These are phyloP conservation scores for Chaetodon trifasciatus DNA, from an alignment of 2,797 vertebrate species.

Conservation along the genomic window DNA sequence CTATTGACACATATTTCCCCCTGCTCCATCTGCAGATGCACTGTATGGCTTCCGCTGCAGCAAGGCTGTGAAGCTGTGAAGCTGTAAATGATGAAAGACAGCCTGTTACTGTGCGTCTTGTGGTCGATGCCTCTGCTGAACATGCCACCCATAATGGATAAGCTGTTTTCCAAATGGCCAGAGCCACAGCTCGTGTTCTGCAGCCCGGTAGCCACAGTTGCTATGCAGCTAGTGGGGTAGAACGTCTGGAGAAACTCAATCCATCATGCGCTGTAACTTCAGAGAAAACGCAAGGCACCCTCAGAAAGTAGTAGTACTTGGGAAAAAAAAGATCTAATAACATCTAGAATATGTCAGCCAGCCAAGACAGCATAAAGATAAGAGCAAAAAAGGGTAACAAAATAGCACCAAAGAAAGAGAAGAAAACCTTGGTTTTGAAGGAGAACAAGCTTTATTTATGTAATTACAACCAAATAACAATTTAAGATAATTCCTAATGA, in stretches of 20 bases:
- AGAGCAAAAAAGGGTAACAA: conserved; percentile 1
- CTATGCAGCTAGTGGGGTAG: conserved; percentile 46
- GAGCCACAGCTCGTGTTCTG: conserved; percentile 62
- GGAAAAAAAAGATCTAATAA: conserved; percentile 31
- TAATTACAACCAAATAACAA: conserved; percentile 3
- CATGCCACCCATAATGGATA: conserved; percentile 74
- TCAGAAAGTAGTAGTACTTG: conserved; percentile 4
- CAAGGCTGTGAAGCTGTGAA: conserved; percentile 29
- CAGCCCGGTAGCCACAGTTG: conserved; percentile 55
- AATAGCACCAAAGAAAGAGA: conserved; percentile 8
- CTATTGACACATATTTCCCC: conserved; percentile 30
- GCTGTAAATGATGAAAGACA: conserved; percentile 69
- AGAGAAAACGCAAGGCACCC: conserved; percentile 27
- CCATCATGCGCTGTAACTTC: conserved; percentile 51
- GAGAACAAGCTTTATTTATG: conserved; percentile 16
- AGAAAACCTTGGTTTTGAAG: conserved; percentile 2
- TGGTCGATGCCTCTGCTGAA: conserved; percentile 59
- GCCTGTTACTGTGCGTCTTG: conserved; percentile 44
- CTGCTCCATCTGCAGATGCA: conserved; percentile 6
- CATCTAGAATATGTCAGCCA: conserved; percentile 22
- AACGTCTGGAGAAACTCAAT: conserved; percentile 62
- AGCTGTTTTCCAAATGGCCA: conserved; percentile 75
- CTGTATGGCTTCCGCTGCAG: conserved; percentile 32
- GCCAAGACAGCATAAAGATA: not conserved
- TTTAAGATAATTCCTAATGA: conserved; percentile 13